Evolutionary conservation across 1,140 invertebrate species (phyloP).

Genomic region (Nixonia krombeini): DNA sequence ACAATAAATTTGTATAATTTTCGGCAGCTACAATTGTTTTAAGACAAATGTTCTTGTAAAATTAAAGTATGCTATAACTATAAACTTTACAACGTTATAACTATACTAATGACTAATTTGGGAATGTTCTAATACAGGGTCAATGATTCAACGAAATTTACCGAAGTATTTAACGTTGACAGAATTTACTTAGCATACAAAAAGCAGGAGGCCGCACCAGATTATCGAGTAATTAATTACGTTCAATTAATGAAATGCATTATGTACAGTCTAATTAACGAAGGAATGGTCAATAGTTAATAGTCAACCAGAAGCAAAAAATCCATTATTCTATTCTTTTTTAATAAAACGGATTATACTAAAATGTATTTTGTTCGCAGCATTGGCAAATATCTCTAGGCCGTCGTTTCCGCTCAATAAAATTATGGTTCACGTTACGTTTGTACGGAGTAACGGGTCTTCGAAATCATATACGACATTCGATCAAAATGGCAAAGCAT

Average conservation of each 20-base stretch:
- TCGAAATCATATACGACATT: conserved; percentile 83
- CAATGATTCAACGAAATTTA: conserved; percentile 83
- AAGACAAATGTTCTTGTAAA: too few species aligned
- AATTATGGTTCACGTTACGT: conserved; percentile 94
- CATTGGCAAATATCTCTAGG: conserved; percentile 96
- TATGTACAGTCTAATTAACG: too few species aligned
- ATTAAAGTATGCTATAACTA: too few species aligned
- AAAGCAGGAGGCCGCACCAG: conserved; percentile 81
- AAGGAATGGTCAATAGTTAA: too few species aligned
- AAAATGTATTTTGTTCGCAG: conserved; percentile 69
- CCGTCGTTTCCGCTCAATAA: conserved; percentile 90
- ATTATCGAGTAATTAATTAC: conserved; percentile 79
- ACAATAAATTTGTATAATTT: too few species aligned
- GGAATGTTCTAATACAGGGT: conserved; percentile 76
- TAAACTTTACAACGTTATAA: too few species aligned
- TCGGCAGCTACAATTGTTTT: too few species aligned
- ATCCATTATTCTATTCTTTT: not conserved
- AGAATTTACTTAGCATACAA: conserved; percentile 87
- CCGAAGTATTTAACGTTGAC: conserved; percentile 93
- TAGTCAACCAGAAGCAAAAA: too few species aligned
- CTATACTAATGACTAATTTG: too few species aligned
- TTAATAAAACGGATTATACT: not conserved
- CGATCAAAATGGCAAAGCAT: conserved; percentile 70
- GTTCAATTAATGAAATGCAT: not conserved
- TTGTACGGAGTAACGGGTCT: conserved; percentile 87